These are phyloP conservation scores for Cephonodes hylas DNA, from an alignment of 2,888 invertebrate genomes.

Conservation along the genomic window DNA sequence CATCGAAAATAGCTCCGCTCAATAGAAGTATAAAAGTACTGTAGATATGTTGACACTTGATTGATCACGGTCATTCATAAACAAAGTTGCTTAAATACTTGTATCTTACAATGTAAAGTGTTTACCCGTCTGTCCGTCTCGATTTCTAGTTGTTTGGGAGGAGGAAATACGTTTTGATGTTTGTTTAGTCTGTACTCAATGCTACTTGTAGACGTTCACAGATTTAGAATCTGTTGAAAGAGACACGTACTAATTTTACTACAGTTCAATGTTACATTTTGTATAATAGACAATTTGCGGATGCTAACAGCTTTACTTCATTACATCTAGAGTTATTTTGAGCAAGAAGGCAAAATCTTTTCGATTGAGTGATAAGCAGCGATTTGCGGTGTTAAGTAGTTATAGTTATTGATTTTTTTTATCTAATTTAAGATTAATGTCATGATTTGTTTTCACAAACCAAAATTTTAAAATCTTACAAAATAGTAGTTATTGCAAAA, in stretches of 20 bases:
- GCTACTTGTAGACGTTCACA: constrained; percentile 25
- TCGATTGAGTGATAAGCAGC: no score
- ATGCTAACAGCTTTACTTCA: no score
- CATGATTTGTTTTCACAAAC: no score
- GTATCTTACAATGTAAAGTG: constrained; percentile 17
- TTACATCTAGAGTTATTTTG: no score
- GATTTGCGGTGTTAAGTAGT: no score
- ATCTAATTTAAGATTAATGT: no score
- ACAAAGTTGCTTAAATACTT: background rate
- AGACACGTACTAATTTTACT: constrained; percentile 25
- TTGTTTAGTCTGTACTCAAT: constrained; percentile 35
- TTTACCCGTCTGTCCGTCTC: constrained; percentile 32
- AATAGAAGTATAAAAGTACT: background rate
- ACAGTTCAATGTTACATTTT: background rate
- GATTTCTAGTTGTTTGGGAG: constrained; percentile 31
- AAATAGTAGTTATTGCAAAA: no score
- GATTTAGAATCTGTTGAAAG: constrained; percentile 30
- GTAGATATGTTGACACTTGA: background rate
- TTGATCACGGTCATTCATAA: background rate
- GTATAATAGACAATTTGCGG: background rate
- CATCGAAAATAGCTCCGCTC: background rate
- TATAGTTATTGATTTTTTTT: no score
- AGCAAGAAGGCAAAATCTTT: no score
- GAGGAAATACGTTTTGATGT: constrained; percentile 29
- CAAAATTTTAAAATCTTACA: no score